These are phyloP conservation scores for Cecropterus lyciades DNA, from an alignment of 1,140 invertebrate genomes.

Conservation along the genomic window DNA sequence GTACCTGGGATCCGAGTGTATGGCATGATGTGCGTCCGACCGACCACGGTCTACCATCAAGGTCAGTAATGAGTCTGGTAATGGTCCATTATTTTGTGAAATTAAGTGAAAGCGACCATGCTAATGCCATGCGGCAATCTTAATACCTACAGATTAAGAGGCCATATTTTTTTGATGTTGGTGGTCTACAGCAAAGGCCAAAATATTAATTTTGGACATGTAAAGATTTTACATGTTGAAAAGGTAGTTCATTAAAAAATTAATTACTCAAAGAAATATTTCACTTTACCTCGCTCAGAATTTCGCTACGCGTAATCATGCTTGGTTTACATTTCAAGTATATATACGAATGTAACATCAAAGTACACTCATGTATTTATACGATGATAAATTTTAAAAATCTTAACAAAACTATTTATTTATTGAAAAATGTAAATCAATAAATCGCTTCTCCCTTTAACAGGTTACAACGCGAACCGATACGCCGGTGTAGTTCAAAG, in stretches of 20 bases:
- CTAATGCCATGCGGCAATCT: no score
- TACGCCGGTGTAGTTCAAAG: conserved; percentile 66
- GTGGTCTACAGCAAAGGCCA: not conserved
- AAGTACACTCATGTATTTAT: not conserved
- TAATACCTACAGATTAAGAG: no score
- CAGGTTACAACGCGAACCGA: conserved; percentile 75
- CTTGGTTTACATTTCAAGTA: no score
- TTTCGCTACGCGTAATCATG: no score
- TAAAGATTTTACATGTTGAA: not conserved
- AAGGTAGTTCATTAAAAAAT: not conserved
- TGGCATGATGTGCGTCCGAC: conserved; percentile 95
- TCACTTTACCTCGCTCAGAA: no score
- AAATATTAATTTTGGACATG: not conserved
- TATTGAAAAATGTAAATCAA: not conserved
- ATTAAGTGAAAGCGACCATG: no score
- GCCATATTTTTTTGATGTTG: no score
- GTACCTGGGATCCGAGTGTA: conserved; percentile 96
- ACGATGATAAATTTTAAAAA: not conserved
- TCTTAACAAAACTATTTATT: no score
- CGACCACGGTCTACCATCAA: conserved; percentile 72
- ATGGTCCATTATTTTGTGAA: no score
- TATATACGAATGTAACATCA: no score
- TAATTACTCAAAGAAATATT: no score
- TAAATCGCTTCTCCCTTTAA: conserved; percentile 24
- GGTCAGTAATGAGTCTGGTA: conserved; percentile 47